Base-by-base conservation (phyloP, 2,888 invertebrate species). In the Dioctria rufipes region DNA sequence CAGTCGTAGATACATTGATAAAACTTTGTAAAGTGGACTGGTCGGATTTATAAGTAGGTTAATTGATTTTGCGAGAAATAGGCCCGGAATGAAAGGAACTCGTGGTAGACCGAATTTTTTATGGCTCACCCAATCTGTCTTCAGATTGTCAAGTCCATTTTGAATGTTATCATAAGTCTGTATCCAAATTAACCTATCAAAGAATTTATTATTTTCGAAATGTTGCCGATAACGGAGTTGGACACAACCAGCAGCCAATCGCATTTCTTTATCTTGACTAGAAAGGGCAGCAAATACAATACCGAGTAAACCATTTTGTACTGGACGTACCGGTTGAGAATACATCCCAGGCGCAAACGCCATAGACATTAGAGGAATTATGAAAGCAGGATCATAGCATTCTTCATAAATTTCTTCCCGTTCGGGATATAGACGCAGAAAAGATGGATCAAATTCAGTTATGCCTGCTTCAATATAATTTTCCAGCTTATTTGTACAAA, bases 351-450 rank as follows among this genome's bases (percentile, higher is more conserved):
- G 94, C 0, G 94, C 92, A 82, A 96, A 90, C 65, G 96, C 88
- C 85, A 93, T 92, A 83, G 92, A 92, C 86, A 97, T 91, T 8
- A 96, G 87, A 0, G 96, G 95, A 78, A 97, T 90, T 83, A 96
- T 90, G 87, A 96, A 97, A 42, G 93, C 91, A 2, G 97, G 94
- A 89, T 97, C 97, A 85, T 97, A 97, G 77, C 94, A 90, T 3
- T 90, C 88, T 63, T 89, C 87, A 77, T 85, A 86, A 37, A 87
- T 67, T 11, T 84, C 84, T 0, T 86, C 84, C 3, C 87, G 86
- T 66, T 86, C 87, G 8, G 88, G 88, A 54, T 87, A 88, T 39
- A 88, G 67, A 3, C 88, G 87, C 46, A 88, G 83, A 43, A 85
- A 81, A 0, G 84, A 81, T 79, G 86, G 84, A 0, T 82, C 63